These are phyloP conservation scores for Diarsia mendica DNA, from an alignment of 2,888 invertebrate species.

Conservation along the genomic window DNA sequence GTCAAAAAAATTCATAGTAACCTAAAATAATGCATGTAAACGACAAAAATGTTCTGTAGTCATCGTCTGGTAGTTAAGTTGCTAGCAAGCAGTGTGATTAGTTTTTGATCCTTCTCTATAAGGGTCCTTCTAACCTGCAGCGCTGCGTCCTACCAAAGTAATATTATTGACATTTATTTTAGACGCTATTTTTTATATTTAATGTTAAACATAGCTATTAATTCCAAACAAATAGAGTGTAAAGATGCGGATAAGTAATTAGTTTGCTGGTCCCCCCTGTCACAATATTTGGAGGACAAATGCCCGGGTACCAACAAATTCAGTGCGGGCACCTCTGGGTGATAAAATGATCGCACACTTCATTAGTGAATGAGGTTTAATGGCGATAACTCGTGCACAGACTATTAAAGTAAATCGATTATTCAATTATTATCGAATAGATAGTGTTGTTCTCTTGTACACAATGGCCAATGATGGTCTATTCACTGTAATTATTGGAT, in stretches of 20 bases:
- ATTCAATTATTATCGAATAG: slow-evolving; percentile 46
- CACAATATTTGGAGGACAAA: slow-evolving; percentile 59
- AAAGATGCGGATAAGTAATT: slow-evolving; percentile 52
- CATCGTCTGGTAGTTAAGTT: no score
- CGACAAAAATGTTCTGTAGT: no score
- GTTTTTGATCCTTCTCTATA: no score
- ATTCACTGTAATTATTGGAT: slow-evolving; percentile 4
- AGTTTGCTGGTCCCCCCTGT: slow-evolving; percentile 61
- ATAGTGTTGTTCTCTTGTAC: slow-evolving; percentile 43
- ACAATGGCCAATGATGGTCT: slow-evolving; percentile 8
- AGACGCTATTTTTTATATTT: no score
- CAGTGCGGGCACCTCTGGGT: slow-evolving; percentile 41
- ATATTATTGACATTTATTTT: neutral
- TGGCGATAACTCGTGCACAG: slow-evolving; percentile 46
- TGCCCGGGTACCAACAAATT: slow-evolving; percentile 53
- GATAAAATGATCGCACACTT: slow-evolving; percentile 62
- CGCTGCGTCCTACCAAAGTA: no score
- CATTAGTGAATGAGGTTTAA: slow-evolving; percentile 62
- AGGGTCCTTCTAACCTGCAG: neutral
- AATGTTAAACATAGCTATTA: neutral
- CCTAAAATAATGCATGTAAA: no score
- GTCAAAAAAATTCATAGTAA: no score
- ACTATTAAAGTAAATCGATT: slow-evolving; percentile 52
- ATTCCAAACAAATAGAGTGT: slow-evolving; percentile 15
- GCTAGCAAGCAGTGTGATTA: no score